Percentiles rank a stretch among this genome's conserved stretches.
Evolutionary conservation across 1,140 invertebrate species (phyloP).

Genomic region (Wiebesia pumilae): DNA sequence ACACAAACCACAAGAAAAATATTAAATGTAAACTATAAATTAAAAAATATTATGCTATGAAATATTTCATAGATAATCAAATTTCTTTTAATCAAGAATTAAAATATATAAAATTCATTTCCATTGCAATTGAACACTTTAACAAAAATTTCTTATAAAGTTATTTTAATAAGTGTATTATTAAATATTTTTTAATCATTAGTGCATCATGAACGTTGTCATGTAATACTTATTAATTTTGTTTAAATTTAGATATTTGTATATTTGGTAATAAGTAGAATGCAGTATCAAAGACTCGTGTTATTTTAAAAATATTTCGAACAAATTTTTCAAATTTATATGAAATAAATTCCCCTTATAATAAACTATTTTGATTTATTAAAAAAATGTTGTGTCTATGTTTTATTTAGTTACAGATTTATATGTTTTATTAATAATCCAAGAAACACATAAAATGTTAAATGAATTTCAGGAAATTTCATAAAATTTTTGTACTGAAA

Average conservation of each 20-base stretch:
- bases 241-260: no score
- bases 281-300: neutral
- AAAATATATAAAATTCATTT: no score
- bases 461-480: slow-evolving; percentile 19
- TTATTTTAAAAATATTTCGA: neutral
- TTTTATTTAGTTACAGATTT: neutral
- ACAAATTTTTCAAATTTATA: neutral
- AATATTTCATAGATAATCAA: neutral
- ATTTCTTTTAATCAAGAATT: neutral
- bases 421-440: neutral
- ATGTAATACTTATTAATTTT: no score
- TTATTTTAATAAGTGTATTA: no score
- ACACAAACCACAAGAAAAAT: no score
- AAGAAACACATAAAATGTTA: neutral
- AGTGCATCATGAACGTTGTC: no score
- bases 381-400: neutral
- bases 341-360: neutral
- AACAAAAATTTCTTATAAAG: no score
- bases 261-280: neutral
- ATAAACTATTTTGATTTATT: neutral
- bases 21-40: neutral
- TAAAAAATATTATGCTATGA: neutral
- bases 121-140: no score
- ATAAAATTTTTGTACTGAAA: slow-evolving; percentile 33
- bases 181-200: neutral